A percentile compares a stretch with the other conserved stretches of the same genome.
Conservation (phyloP, 2,113 vertebrate species). For the Atrichornis clamosus region DNA sequence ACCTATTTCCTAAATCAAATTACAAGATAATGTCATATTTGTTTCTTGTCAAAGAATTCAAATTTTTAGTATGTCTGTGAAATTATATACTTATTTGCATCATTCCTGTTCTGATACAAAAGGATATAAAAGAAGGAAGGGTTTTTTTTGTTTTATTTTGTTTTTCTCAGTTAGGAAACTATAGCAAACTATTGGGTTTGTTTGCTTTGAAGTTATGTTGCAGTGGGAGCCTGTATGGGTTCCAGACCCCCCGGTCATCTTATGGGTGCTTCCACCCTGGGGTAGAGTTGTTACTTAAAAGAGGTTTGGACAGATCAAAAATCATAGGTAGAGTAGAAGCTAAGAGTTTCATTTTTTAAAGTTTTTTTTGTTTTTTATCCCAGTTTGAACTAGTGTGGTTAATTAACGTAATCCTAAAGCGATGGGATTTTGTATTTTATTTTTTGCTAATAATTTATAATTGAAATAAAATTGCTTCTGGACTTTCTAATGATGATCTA, state of each 20-base stretch:
- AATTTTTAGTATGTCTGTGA: background rate
- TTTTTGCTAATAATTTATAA: background rate
- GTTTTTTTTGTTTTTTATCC: background rate
- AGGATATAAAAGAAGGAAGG: background rate
- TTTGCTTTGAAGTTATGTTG: background rate
- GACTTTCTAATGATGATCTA: background rate
- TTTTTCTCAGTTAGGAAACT: background rate
- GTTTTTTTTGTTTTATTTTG: background rate
- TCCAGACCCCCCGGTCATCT: background rate
- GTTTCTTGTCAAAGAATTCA: background rate
- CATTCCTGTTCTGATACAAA: background rate
- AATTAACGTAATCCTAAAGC: background rate
- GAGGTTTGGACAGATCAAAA: background rate
- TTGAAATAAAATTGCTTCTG: constrained; percentile 7
- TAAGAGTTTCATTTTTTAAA: background rate
- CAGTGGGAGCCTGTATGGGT: background rate
- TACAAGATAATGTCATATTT: background rate
- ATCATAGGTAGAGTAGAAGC: background rate
- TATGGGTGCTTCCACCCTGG: background rate
- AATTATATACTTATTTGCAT: background rate
- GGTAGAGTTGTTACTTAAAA: background rate
- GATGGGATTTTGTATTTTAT: background rate
- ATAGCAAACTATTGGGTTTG: background rate
- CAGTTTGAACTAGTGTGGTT: background rate
- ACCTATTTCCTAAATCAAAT: background rate